phyloP scores from a whole-genome alignment of 2,797 vertebrate genomes.

The Pseudochirops cupreus region DNA sequence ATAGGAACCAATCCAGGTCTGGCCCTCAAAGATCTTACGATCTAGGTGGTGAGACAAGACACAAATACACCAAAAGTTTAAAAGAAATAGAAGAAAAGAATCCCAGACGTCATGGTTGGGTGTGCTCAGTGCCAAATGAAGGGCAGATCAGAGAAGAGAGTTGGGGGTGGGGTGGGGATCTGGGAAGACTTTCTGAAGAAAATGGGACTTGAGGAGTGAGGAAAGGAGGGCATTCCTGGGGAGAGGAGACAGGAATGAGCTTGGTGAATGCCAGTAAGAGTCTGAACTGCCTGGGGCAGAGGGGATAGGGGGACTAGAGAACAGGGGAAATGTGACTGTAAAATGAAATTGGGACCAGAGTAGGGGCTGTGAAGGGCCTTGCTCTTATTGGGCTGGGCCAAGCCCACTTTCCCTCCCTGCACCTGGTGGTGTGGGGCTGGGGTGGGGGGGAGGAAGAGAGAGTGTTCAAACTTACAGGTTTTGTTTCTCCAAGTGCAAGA shows the following conservation, averaged over 20 bases:
- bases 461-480: slow-evolving; percentile 89
- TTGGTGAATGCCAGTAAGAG: background rate
- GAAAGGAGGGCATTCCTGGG: background rate
- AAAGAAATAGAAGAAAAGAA: background rate
- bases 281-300: background rate
- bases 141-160: background rate
- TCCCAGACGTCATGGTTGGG: background rate
- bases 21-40: background rate
- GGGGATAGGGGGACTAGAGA: background rate
- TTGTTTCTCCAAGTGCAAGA: slow-evolving; percentile 93
- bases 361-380: background rate
- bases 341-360: background rate
- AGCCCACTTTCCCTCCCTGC: background rate
- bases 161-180: background rate
- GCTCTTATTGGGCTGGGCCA: background rate
- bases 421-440: background rate
- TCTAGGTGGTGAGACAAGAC: background rate
- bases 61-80: background rate
- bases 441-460: background rate
- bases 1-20: background rate
- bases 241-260: background rate
- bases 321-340: background rate
- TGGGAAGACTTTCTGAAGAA: background rate
- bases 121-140: background rate
- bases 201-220: background rate